Evolutionary conservation across 2,888 invertebrate genomes (phyloP).

Genomic region (Megaustenia siamemsis): DNA sequence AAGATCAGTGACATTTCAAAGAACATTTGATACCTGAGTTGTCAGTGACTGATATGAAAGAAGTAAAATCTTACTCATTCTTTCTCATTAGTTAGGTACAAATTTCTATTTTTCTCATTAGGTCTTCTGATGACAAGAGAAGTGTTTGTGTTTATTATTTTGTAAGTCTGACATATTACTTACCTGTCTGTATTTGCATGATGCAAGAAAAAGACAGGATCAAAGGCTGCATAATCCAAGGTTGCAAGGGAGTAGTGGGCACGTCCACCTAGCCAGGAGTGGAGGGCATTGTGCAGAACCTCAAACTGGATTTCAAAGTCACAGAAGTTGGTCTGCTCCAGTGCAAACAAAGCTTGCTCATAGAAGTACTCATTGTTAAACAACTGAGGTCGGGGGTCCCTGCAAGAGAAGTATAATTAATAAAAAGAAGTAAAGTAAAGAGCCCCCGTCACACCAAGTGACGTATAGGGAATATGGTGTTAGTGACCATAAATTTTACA

Average conservation of each 20-base stretch:
- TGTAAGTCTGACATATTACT: not conserved
- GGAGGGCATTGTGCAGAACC: slow-evolving; percentile 58
- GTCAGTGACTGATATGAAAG: too few relatives aligned
- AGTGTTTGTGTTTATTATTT: not conserved
- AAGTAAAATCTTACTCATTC: too few relatives aligned
- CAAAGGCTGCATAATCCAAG: slow-evolving; percentile 60
- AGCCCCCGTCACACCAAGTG: too few relatives aligned
- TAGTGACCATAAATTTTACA: too few relatives aligned
- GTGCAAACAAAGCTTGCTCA: slow-evolving; percentile 56
- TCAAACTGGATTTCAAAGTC: slow-evolving; percentile 61
- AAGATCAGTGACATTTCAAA: too few relatives aligned
- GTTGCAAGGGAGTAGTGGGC: slow-evolving; percentile 56
- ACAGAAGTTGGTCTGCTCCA: slow-evolving; percentile 62
- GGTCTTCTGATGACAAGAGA: too few relatives aligned
- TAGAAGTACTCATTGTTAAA: slow-evolving; percentile 53
- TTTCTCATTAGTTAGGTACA: too few relatives aligned
- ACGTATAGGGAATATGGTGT: too few relatives aligned
- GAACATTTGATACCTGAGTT: too few relatives aligned
- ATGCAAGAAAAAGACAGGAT: slow-evolving; percentile 60
- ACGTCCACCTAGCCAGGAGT: slow-evolving; percentile 56
- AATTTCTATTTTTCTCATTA: too few relatives aligned
- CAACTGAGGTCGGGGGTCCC: slow-evolving; percentile 55
- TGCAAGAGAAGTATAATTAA: not conserved
- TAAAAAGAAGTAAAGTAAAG: too few relatives aligned
- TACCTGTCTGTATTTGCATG: slow-evolving; percentile 58